Evolutionary conservation across 2,888 invertebrate genomes (phyloP).

Genomic region (Pelosia muscerda): DNA sequence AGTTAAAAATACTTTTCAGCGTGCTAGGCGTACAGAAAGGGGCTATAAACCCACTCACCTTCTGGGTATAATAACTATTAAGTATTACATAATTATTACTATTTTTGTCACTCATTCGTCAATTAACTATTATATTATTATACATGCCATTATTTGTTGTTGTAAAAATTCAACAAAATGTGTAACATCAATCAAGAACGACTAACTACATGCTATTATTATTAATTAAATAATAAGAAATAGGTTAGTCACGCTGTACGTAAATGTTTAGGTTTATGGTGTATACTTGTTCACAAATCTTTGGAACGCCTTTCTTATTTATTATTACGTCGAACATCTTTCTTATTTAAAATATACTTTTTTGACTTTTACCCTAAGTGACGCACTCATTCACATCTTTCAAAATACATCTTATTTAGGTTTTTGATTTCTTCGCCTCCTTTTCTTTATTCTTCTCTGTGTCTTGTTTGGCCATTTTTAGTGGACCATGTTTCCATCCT

Average conservation of each 20-base stretch:
- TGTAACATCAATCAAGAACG: neutral
- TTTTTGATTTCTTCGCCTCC: conserved; percentile 58
- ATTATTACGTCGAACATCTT: neutral
- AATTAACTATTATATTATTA: neutral
- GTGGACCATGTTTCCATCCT: conserved; percentile 76
- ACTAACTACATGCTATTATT: conserved; percentile 1
- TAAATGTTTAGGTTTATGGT: neutral
- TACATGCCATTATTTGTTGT: neutral
- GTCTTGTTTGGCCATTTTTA: conserved; percentile 67
- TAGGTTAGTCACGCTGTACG: conserved; percentile 1
- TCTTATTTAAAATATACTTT: neutral
- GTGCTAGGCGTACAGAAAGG: conserved; percentile 4
- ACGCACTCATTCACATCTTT: neutral
- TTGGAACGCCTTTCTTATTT: neutral
- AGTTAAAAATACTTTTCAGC: conserved; percentile 4
- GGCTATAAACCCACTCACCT: conserved; percentile 4
- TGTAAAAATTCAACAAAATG: conserved; percentile 1
- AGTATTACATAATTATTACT: neutral
- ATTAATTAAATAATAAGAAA: neutral
- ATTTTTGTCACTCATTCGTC: neutral
- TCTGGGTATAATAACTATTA: neutral
- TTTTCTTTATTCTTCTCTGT: conserved; percentile 76
- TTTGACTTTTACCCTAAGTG: neutral
- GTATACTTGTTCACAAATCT: neutral
- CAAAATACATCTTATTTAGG: conserved; percentile 18